These are phyloP conservation scores for Lepilemur ruficaudatus DNA, from an alignment of 2,797 vertebrate genomes.

Conservation along the genomic window DNA sequence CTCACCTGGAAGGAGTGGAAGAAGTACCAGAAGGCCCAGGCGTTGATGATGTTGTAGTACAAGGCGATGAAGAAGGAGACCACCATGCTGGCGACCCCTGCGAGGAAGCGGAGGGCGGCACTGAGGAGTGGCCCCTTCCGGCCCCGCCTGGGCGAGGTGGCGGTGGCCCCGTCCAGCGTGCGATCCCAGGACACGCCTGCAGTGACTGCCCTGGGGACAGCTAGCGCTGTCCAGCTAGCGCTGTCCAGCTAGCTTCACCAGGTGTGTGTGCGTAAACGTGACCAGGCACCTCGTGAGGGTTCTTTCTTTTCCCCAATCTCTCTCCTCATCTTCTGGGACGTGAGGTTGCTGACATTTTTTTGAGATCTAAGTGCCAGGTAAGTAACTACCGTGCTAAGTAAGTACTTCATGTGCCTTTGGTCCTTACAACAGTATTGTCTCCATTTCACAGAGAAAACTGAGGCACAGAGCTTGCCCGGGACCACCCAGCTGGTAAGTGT, in stretches of 20 bases:
- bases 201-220: rapidly evolving
- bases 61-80: conserved; percentile 93
- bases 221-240: too few relatives aligned
- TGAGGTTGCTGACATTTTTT: background rate
- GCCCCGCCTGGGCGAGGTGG: rapidly evolving
- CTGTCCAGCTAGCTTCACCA: rapidly evolving
- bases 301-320: background rate
- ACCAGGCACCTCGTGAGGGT: background rate
- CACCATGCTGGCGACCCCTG: conserved; percentile 92
- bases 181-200: rapidly evolving
- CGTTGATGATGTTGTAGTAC: conserved; percentile 96
- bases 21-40: conserved; percentile 98
- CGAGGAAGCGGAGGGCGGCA: rapidly evolving
- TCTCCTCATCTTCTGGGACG: background rate
- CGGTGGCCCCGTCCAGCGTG: rapidly evolving
- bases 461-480: background rate
- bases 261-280: rapidly evolving
- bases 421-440: rapidly evolving
- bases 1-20: conserved; percentile 97
- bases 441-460: background rate
- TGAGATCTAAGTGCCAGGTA: background rate
- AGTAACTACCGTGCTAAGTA: background rate
- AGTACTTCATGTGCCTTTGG: background rate
- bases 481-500: background rate
- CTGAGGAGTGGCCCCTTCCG: background rate